A percentile compares a stretch with the other conserved stretches of the same genome.
These are phyloP conservation scores for Theristicus caerulescens DNA, from an alignment of 2,113 vertebrate genomes.

Conservation along the genomic window DNA sequence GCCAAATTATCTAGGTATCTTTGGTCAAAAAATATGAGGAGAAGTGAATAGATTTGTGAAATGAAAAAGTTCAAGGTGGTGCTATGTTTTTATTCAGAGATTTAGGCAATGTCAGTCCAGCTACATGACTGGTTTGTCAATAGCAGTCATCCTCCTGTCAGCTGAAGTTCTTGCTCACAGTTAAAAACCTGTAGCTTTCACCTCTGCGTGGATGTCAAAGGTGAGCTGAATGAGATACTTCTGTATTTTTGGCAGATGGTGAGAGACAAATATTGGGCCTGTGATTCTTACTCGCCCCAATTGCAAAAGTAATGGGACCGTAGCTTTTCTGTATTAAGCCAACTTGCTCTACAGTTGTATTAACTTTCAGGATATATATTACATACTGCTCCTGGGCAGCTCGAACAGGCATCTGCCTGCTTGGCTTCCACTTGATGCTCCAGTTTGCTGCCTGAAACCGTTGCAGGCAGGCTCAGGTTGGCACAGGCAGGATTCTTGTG, in stretches of 20 bases:
- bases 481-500: not conserved
- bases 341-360: not conserved
- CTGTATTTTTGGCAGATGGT: not conserved
- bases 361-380: not conserved
- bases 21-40: not conserved
- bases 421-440: not conserved
- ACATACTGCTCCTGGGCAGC: not conserved
- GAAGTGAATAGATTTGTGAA: not conserved
- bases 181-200: not conserved
- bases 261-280: not conserved
- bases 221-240: not conserved
- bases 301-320: not conserved
- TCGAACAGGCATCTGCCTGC: not conserved
- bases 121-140: not conserved
- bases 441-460: not conserved
- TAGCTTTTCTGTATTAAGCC: not conserved
- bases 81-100: not conserved
- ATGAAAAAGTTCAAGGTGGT: not conserved
- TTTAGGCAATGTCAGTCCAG: not conserved
- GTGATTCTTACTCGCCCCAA: not conserved
- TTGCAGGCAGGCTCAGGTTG: not conserved
- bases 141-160: not conserved
- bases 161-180: not conserved
- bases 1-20: not conserved
- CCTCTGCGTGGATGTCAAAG: not conserved